Evolutionary conservation across 2,888 invertebrate genomes (phyloP), one percentile per base, ranked within the genome.

Genomic region (Matsumyia berberina): DNA sequence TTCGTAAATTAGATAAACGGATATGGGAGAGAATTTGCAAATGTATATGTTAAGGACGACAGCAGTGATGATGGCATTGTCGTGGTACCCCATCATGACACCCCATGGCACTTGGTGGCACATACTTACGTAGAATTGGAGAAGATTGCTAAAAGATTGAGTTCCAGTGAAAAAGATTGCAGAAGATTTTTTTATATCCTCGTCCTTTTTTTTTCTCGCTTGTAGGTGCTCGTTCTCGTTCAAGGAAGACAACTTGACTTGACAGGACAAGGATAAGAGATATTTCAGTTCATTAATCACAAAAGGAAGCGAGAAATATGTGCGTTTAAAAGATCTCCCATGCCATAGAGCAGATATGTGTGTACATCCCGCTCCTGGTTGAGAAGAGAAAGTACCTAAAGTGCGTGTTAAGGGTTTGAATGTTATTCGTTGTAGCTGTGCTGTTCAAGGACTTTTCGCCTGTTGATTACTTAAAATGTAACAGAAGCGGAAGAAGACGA

Each of bases 211-310:
- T 49, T 29, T 15, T 39, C 31, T 46, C 44, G 1, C 24, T n/a
- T 24, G 24, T 24, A 3, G 24, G 24, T 24, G 1, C 42, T 60
- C 42, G 62, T 12, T 53, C 0, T 35, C 42, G 15, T 3, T 15
- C 5, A 5, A 55, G 69, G 76, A 76, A 62, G 42, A 70, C 35
- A 42, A 77, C 24, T 24, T 24, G 24, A 77, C 77, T 81, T 57
- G 57, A 51, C 62, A 66, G 69, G 62, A 46, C 69, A 69, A 82
- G 70, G 77, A 78, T 72, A 77, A 82, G 44, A 82, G 72, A 77
- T 82, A 82, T 82, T 78, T 78, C 78, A 82, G 70, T 77, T 82
- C 82, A 82, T 82, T 82, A 82, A 82, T 82, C 78, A 82, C 78
- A 53, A 58, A 60, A 37, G 70, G 57, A 72, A 29, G 29, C 37